Evolutionary conservation across 2,113 vertebrate genomes (phyloP).

Genomic region (Catagonus wagneri): DNA sequence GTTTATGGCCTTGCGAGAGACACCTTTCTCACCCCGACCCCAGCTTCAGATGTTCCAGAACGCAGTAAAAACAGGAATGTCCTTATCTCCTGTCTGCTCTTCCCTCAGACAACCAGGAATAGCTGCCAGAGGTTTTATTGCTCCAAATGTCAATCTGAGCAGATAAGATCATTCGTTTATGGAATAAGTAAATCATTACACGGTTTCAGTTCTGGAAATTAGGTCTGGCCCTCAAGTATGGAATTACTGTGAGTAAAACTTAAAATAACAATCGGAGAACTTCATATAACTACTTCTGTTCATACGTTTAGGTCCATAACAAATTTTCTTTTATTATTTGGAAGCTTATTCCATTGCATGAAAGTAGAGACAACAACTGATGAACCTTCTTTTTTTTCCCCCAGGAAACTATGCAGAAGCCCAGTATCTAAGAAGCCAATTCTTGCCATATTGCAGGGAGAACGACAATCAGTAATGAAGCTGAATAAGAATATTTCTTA

Average conservation of each 20-base stretch:
- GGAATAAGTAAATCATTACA: constrained; percentile 59
- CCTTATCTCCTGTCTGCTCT: constrained; percentile 58
- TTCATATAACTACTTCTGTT: neutral
- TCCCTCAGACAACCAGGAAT: neutral
- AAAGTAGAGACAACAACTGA: neutral
- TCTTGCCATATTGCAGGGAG: neutral
- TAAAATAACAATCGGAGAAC: constrained; percentile 43
- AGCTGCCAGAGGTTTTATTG: neutral
- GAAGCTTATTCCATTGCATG: constrained; percentile 9
- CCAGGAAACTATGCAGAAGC: constrained; percentile 17
- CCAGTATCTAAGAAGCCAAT: neutral
- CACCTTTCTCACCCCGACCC: neutral
- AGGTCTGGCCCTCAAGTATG: constrained; percentile 17
- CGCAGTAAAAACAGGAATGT: constrained; percentile 70
- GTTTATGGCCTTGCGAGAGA: neutral
- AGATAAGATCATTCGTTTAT: constrained; percentile 63
- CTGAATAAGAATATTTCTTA: neutral
- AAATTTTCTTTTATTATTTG: constrained; percentile 4
- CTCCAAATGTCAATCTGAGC: constrained; percentile 65
- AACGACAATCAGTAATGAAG: neutral
- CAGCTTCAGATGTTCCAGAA: constrained; percentile 40
- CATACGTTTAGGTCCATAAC: neutral
- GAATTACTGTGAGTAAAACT: constrained; percentile 51
- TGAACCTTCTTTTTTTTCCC: neutral
- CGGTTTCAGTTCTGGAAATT: constrained; percentile 52